Evolutionary conservation across 2,888 invertebrate genomes (phyloP), one percentile per base, ranked within the genome.

Genomic region (Nasonovia ribisnigri): DNA sequence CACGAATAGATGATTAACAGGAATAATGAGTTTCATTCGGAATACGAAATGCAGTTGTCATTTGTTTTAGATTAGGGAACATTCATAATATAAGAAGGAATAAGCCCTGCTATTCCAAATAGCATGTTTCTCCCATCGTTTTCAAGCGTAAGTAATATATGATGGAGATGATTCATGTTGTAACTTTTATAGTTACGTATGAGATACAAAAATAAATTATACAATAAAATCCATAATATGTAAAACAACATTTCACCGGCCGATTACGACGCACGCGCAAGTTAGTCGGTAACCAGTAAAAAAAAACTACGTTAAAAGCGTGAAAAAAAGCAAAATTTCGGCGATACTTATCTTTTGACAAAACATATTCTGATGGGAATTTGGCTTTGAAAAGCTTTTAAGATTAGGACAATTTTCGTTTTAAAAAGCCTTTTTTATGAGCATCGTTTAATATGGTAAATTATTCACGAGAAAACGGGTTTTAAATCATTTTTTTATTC

Each of bases 61-160:
- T 91, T 91, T 57, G 24, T 91, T 84, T 91, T 91, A 91, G 54
- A 86, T 91, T 91, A 91, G 26, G n/a, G 13, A 84, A 86, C n/a
- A 46, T 57, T 46, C 84, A 77, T 77, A 36, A 77, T 26, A 20
- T 51, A 29, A 51, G 51, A n/a, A 43, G n/a, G 0, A 36, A 91
- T 36, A 57, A 46, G 20, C n/a, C 46, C 54, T 36, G 57, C 46
- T 60, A 46, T 60, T n/a, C 46, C 43, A 1, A 60, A 91, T 36
- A 60, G 91, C 36, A 8, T 87, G 8, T 60, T 57, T 51, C 54
- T 46, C 46, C 43, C n/a, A 3, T 60, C 46, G 43, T 60, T 92
- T 86, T 60, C 43, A 48, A 46, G 57, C 60, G 60, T 86, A 48
- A 87, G 36, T 92, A 60, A 60, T 86, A 60, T 86, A 60, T 86